Evolutionary conservation across 2,797 vertebrate genomes (phyloP).

Genomic region (Somateria mollissima): DNA sequence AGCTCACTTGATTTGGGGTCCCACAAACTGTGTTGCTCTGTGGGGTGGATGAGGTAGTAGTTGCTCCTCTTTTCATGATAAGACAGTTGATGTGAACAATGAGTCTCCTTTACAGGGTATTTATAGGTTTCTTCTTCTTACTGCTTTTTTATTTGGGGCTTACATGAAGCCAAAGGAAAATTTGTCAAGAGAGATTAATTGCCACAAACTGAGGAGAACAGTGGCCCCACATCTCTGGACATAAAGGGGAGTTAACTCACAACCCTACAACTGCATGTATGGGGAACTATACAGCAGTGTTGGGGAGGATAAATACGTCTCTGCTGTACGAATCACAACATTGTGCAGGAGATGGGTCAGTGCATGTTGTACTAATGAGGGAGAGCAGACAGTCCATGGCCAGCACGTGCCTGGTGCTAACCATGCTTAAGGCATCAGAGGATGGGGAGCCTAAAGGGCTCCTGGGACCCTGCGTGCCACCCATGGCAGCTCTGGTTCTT

Average conservation of each 20-base stretch:
- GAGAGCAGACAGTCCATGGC: accelerated
- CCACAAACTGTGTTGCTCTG: background rate
- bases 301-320: background rate
- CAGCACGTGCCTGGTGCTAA: accelerated
- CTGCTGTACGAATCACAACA: background rate
- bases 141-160: background rate
- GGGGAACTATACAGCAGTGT: background rate
- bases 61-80: background rate
- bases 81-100: background rate
- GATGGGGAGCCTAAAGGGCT: accelerated
- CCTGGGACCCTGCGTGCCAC: background rate
- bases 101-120: accelerated
- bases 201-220: background rate
- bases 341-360: background rate
- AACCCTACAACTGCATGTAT: background rate
- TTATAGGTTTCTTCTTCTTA: background rate
- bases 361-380: background rate
- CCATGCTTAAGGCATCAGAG: accelerated
- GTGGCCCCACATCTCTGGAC: background rate
- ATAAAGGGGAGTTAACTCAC: background rate
- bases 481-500: background rate
- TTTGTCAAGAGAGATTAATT: background rate
- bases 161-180: background rate
- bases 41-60: background rate
- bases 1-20: background rate